Base-by-base conservation (phyloP, 2,797 vertebrate genomes). In the Sebastes hubbsi region DNA sequence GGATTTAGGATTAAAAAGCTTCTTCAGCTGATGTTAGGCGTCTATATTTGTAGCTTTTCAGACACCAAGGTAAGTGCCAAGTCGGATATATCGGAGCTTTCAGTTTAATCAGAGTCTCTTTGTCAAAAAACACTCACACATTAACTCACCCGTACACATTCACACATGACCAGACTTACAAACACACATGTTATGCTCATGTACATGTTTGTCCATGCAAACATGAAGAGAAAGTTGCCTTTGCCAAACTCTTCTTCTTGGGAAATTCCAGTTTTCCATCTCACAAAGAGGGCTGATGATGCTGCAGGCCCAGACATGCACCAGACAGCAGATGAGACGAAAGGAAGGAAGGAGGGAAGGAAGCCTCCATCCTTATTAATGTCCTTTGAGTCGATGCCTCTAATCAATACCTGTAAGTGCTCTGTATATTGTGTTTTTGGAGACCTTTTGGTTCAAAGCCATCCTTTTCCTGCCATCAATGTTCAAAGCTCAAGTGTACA, bases 221-320 rank as follows among this genome's bases (percentile, higher is more conserved):
- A 74, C 34, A 29, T 62, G 9, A 82, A 32, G 18, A 55, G 29
- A 77, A 20, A 56, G 46, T 20, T 75, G 29, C 25, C 30, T 75
- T 64, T 82, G 58, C 38, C 71, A 76, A 67, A 72, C n/a, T 68
- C 8, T 6, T 25, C 12, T 64, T 71, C 5, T 46, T 36, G 77
- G 82, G 69, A 86, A 88, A 85, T 86, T 90, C 86, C 88, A 79
- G 29, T 27, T 80, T 72, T 60, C 55, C 5, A 56, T 66, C 12
- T 59, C 1, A 24, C 18, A 60, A 4, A 20, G 34, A 46, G 6
- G 20, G 61, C 52, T 12, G 52, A 34, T 52, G 82, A 54, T 64
- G 29, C 56, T 3, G 20, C 88, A 85, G 62, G 89, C 64, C 82
- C 2, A 0, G 58, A 86, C 86, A 86, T 4, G 91, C 36, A 79